A percentile compares a stretch with the other conserved stretches of the same genome.
Conservation (phyloP, 2,113 vertebrate species). For the Octodon degus region DNA sequence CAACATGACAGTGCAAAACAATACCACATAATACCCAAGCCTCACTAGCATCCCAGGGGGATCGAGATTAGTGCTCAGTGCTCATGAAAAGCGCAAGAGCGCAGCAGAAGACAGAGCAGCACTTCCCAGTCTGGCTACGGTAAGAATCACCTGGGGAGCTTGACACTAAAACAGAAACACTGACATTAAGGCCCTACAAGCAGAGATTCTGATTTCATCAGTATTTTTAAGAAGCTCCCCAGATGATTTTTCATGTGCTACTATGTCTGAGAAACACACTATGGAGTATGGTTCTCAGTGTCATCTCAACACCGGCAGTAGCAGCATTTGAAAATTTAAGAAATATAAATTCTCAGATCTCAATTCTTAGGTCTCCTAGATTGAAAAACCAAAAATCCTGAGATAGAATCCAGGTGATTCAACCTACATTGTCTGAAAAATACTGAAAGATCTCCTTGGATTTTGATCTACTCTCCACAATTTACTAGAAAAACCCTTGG, state of each 20-base stretch:
- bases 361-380: background rate
- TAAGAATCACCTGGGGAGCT: background rate
- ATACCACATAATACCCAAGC: background rate
- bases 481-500: background rate
- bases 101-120: background rate
- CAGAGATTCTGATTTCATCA: background rate
- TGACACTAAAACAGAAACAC: background rate
- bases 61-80: background rate
- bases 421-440: conserved; percentile 7
- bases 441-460: background rate
- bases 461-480: background rate
- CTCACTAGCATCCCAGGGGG: background rate
- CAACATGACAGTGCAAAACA: background rate
- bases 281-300: background rate
- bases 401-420: background rate
- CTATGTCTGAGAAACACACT: background rate
- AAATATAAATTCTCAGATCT: conserved; percentile 29
- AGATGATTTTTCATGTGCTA: background rate
- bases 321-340: background rate
- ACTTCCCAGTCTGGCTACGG: background rate
- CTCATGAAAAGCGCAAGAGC: background rate
- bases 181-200: background rate
- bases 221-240: background rate
- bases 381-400: background rate
- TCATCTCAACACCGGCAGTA: background rate